A percentile compares a stretch with the other conserved stretches of the same genome.
Conservation (phyloP, 2,888 invertebrate species). For the Petrolisthes manimaculis region DNA sequence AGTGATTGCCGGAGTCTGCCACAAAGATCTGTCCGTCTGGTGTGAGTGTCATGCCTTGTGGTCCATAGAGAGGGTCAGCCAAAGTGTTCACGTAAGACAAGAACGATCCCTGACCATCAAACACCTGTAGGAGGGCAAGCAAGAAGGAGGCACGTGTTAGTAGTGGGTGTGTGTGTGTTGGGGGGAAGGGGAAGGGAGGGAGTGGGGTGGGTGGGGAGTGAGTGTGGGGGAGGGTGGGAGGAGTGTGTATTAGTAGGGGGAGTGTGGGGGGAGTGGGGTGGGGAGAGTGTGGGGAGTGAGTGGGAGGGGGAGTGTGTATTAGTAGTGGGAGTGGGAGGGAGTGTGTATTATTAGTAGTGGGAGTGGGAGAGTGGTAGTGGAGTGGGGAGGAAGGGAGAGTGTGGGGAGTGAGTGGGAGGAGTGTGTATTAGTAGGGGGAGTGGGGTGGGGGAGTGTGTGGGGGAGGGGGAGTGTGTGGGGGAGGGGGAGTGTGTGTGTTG, state of each 20-base stretch:
- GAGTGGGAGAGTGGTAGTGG: too few species aligned
- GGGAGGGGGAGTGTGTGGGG: not conserved
- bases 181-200: not conserved
- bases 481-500: too few species aligned
- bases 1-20: slow-evolving; percentile 74
- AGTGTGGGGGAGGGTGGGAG: not conserved
- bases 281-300: too few species aligned
- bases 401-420: not conserved
- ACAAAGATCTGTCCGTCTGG: slow-evolving; percentile 72
- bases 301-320: too few species aligned
- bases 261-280: too few species aligned
- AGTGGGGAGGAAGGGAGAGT: not conserved
- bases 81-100: slow-evolving; percentile 72
- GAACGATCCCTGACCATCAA: slow-evolving; percentile 73
- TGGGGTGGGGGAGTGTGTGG: not conserved
- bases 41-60: slow-evolving; percentile 73
- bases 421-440: not conserved
- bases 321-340: too few species aligned
- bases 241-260: not conserved
- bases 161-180: not conserved
- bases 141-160: not conserved
- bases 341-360: too few species aligned
- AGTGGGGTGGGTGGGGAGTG: not conserved
- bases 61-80: slow-evolving; percentile 73
- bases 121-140: slow-evolving; percentile 70